phyloP scores from a whole-genome alignment of 2,888 invertebrate genomes.

The Drosophila prostipennis region DNA sequence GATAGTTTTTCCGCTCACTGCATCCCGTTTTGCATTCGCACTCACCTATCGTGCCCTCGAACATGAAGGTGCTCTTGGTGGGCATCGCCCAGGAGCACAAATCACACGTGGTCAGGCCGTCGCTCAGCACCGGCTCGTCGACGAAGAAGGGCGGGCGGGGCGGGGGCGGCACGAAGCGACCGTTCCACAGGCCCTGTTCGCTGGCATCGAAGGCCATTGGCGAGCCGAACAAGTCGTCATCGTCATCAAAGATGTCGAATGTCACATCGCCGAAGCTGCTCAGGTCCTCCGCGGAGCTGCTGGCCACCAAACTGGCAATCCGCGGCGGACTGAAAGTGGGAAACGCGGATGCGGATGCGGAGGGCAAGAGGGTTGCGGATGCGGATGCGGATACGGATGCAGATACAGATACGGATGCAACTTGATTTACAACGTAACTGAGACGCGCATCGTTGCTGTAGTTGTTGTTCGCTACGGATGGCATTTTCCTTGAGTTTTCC shows the following conservation, averaged over 20 bases:
- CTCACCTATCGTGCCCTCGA: constrained; percentile 87
- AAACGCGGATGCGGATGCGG: constrained; percentile 41
- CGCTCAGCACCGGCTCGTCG: constrained; percentile 86
- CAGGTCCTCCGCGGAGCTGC: constrained; percentile 82
- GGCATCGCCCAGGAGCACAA: constrained; percentile 90
- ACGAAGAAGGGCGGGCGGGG: constrained; percentile 88
- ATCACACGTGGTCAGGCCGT: constrained; percentile 90
- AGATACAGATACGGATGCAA: constrained; percentile 50
- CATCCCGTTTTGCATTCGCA: background rate
- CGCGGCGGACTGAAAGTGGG: constrained; percentile 81
- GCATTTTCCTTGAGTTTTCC: constrained; percentile 53
- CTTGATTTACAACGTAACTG: constrained; percentile 77
- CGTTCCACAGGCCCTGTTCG: constrained; percentile 84
- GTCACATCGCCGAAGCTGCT: constrained; percentile 81
- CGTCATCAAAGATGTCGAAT: constrained; percentile 83
- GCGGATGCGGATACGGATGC: constrained; percentile 25
- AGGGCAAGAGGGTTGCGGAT: constrained; percentile 21
- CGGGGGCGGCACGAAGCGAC: constrained; percentile 88
- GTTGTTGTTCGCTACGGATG: constrained; percentile 69
- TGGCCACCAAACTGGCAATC: constrained; percentile 82
- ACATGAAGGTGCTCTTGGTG: constrained; percentile 86
- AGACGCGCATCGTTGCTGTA: constrained; percentile 64
- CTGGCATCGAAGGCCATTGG: constrained; percentile 84
- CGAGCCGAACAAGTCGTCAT: constrained; percentile 84
- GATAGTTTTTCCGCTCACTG: background rate